A percentile compares a stretch with the other conserved stretches of the same genome.
phyloP scores from a whole-genome alignment of 2,113 vertebrate genomes.

The Hydrochoerus hydrochaeris region DNA sequence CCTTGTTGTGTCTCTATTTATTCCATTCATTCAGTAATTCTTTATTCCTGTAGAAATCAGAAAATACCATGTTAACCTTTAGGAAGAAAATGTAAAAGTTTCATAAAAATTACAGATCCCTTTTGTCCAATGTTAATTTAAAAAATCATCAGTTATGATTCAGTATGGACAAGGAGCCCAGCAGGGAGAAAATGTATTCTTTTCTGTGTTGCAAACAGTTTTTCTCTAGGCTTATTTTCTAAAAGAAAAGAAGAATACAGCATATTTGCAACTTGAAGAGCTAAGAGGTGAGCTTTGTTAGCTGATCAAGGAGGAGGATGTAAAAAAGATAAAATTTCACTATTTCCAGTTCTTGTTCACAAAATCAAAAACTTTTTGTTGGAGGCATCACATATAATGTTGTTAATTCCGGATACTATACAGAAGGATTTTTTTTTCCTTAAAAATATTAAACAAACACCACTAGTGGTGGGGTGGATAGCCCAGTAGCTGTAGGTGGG shows the following conservation, averaged over 20 bases:
- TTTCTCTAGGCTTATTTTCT: neutral
- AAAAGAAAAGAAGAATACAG: neutral
- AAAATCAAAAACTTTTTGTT: neutral
- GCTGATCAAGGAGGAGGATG: neutral
- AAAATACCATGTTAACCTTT: neutral
- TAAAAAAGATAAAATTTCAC: neutral
- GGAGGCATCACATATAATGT: neutral
- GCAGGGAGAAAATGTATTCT: neutral
- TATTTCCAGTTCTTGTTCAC: neutral
- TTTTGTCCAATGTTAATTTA: constrained; percentile 5
- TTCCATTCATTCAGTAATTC: neutral
- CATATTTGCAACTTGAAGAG: neutral
- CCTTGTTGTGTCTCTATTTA: neutral
- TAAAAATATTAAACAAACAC: neutral
- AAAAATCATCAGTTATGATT: neutral
- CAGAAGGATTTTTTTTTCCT: neutral
- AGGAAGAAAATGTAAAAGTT: neutral
- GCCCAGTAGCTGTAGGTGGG: neutral
- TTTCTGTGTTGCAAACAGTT: neutral
- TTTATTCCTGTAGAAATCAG: neutral
- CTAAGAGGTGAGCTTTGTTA: neutral
- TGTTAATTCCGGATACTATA: neutral
- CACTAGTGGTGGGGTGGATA: neutral
- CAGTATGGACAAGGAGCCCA: neutral
- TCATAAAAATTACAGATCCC: neutral